phyloP scores from a whole-genome alignment of 2,113 vertebrate species.

The Marmota flaviventris region DNA sequence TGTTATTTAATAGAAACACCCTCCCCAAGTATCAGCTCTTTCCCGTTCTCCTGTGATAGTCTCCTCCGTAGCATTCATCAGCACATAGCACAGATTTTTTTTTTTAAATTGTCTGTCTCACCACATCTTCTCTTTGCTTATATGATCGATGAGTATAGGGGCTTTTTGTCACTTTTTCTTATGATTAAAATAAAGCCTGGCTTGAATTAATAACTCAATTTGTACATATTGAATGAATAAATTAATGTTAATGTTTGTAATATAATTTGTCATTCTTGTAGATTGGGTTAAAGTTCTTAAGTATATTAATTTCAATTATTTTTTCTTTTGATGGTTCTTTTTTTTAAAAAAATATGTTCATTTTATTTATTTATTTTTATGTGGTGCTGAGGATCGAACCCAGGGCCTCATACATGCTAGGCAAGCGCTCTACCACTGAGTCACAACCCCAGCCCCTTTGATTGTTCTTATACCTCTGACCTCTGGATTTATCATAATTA shows the following conservation, averaged over 20 bases:
- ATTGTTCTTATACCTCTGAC: slow-evolving; percentile 1
- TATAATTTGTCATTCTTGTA: slow-evolving; percentile 42
- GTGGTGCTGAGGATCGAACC: no score
- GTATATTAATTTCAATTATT: slow-evolving; percentile 55
- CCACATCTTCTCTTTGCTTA: not conserved
- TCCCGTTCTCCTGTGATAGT: not conserved
- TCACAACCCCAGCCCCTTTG: not conserved
- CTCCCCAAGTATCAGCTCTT: not conserved
- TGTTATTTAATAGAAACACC: not conserved
- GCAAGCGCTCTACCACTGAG: no score
- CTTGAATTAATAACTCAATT: slow-evolving; percentile 15
- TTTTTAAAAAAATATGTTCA: no score
- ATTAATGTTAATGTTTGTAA: slow-evolving; percentile 46
- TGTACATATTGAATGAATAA: slow-evolving; percentile 30
- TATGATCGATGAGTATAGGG: not conserved
- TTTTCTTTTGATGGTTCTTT: slow-evolving; percentile 36
- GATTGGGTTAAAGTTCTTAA: not conserved
- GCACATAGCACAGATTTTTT: not conserved
- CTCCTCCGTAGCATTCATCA: not conserved
- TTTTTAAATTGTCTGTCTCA: not conserved
- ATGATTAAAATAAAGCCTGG: not conserved
- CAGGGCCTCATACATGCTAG: no score
- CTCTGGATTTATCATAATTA: slow-evolving; percentile 28
- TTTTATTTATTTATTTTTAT: no score
- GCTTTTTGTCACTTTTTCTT: slow-evolving; percentile 46